Conservation (phyloP, 2,797 vertebrate species). For the Zalophus californianus region DNA sequence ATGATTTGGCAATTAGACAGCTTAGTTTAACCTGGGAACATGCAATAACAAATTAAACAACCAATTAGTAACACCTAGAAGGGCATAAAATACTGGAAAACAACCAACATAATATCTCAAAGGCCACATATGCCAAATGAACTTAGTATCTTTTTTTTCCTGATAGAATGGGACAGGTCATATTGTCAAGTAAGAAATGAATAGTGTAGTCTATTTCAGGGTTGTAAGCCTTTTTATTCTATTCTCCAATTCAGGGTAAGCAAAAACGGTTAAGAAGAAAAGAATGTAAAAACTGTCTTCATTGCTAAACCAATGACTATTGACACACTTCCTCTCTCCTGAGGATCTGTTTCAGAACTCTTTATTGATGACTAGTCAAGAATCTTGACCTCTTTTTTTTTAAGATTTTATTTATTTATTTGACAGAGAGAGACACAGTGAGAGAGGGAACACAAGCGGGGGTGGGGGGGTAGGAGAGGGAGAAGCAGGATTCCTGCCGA, state of each 20-base stretch:
- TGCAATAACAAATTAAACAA: conserved; percentile 55
- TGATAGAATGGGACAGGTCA: neutral
- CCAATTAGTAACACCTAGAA: conserved; percentile 54
- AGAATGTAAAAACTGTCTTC: neutral
- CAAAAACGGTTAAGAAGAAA: conserved; percentile 22
- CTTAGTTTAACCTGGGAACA: conserved; percentile 61
- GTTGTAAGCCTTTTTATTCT: neutral
- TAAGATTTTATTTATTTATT: too few relatives aligned
- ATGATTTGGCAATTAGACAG: conserved; percentile 67
- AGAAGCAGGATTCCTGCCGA: too few relatives aligned
- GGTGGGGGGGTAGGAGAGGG: too few relatives aligned
- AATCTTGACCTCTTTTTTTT: neutral
- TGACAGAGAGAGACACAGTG: too few relatives aligned
- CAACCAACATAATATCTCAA: neutral
- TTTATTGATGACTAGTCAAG: neutral
- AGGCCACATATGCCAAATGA: conserved; percentile 2
- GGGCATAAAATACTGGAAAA: conserved; percentile 28
- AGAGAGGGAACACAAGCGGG: too few relatives aligned
- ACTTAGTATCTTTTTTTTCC: neutral
- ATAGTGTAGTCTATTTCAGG: neutral
- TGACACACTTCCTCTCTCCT: neutral
- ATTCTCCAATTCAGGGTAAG: neutral
- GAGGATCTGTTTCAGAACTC: neutral
- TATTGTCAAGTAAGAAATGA: neutral
- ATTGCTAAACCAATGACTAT: neutral